Evolutionary conservation across 1,140 invertebrate species (phyloP), one percentile per base, ranked within the genome.

Genomic region (Pseudomyrmex flavicornis): DNA sequence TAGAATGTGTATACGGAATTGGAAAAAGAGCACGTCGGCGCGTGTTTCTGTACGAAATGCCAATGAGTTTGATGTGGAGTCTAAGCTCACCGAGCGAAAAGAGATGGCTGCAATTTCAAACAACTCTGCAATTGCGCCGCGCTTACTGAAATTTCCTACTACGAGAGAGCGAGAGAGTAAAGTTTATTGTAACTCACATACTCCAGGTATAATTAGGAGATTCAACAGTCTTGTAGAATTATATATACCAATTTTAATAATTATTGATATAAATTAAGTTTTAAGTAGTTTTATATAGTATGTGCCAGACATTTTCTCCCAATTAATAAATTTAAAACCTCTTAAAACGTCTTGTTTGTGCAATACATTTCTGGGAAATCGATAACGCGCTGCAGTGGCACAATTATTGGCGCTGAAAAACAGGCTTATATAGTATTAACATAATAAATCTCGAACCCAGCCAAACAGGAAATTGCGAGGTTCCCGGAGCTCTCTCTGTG

Each of bases 1-100:
- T 80, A 80, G 72, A 82, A 82, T 82, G 80, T 72, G 76, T 80
- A 72, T 20, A 72, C 20, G 72, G 72, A 75, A 82, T 80, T 66
- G 76, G 20, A 58, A 70, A 70, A 48, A 79, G 66, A 61, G 76
- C 52, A 72, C 54, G 65, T 69, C 17, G 54, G 56, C 7, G 44
- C 58, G 48, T 17, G 35, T 52, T 79, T 79, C 15, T 66, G 54
- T 50, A 20, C 73, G 20, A 80, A 80, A 76, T 66, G 82, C 62
- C 72, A 61, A 82, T 82, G 80, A 74, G 72, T 76, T 82, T 63
- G 59, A 75, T 59, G 58, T 46, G 80, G 63, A 73, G 62, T 35
- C 58, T 75, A 52, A 26, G n/a, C 56, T 59, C 12, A 12, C 12
- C 1, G 2, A 1, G 46, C 22, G 26, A 22, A 74, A 65, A 20